Evolutionary conservation across 2,888 invertebrate genomes (phyloP).

Genomic region (Dolichomitus sp.): DNA sequence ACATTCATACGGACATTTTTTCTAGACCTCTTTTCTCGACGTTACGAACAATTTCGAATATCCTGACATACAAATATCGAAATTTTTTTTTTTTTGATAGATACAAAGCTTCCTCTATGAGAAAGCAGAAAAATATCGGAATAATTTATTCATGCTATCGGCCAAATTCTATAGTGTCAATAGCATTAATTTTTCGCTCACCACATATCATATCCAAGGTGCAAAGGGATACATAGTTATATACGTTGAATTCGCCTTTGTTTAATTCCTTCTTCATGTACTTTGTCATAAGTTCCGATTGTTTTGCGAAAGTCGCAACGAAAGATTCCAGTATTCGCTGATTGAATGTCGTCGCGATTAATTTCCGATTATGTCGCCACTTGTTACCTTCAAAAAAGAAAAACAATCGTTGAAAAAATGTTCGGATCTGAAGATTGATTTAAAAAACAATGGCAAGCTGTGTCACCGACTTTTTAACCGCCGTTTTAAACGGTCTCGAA

Average conservation of each 20-base stretch:
- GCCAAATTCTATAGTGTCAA: too few species aligned
- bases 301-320: slow-evolving; percentile 73
- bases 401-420: neutral
- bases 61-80: too few species aligned
- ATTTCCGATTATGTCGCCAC: slow-evolving; percentile 76
- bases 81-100: too few species aligned
- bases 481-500: too few species aligned
- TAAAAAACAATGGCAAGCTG: too few species aligned
- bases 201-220: slow-evolving; percentile 77
- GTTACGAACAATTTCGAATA: too few species aligned
- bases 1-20: too few species aligned
- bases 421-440: neutral
- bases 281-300: slow-evolving; percentile 71
- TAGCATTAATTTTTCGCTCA: slow-evolving; percentile 30
- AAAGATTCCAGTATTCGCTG: slow-evolving; percentile 74
- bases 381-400: slow-evolving; percentile 67
- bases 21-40: too few species aligned
- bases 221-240: slow-evolving; percentile 73
- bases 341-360: slow-evolving; percentile 76
- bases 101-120: too few species aligned
- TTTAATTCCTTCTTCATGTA: slow-evolving; percentile 72
- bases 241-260: slow-evolving; percentile 73
- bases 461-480: too few species aligned
- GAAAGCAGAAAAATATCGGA: too few species aligned
- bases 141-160: too few species aligned